phyloP scores from a whole-genome alignment of 2,888 invertebrate species.

The Neoscelio sp. region DNA sequence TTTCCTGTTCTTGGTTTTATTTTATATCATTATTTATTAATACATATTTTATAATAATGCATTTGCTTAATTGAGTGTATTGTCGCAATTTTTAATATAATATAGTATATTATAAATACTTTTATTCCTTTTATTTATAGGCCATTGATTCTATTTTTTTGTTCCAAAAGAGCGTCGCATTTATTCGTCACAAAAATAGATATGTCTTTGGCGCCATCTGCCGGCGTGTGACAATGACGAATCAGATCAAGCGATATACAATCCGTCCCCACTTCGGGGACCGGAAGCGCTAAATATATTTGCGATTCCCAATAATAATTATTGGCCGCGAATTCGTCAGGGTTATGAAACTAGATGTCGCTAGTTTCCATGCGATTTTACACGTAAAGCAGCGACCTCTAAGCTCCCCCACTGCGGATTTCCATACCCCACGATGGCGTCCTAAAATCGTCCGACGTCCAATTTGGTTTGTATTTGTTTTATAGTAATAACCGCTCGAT shows the following conservation, averaged over 20 bases:
- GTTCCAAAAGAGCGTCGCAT: conserved; percentile 41
- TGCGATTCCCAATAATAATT: conserved; percentile 59
- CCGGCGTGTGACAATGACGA: conserved; percentile 48
- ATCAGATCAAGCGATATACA: conserved; percentile 57
- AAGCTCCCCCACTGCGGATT: too few relatives aligned
- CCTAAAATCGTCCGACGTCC: conserved; percentile 38
- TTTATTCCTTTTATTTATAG: conserved; percentile 41
- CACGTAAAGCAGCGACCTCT: too few relatives aligned
- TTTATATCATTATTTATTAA: too few relatives aligned
- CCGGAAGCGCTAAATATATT: conserved; percentile 51
- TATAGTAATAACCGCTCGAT: conserved; percentile 46
- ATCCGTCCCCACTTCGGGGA: conserved; percentile 31
- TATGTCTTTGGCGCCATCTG: conserved; percentile 54
- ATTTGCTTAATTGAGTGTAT: too few relatives aligned
- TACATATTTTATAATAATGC: too few relatives aligned
- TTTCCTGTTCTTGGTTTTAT: too few relatives aligned
- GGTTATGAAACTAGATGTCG: too few relatives aligned
- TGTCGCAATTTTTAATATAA: too few relatives aligned
- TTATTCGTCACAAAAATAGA: conserved; percentile 64
- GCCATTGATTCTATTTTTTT: conserved; percentile 55
- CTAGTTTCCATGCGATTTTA: too few relatives aligned
- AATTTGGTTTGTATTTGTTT: conserved; percentile 25
- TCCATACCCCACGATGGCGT: too few relatives aligned
- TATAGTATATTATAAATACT: too few relatives aligned
- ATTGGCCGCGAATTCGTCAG: conserved; percentile 44